Conservation (phyloP, 2,888 invertebrate genomes). For the Caenorhabditis sp. region DNA sequence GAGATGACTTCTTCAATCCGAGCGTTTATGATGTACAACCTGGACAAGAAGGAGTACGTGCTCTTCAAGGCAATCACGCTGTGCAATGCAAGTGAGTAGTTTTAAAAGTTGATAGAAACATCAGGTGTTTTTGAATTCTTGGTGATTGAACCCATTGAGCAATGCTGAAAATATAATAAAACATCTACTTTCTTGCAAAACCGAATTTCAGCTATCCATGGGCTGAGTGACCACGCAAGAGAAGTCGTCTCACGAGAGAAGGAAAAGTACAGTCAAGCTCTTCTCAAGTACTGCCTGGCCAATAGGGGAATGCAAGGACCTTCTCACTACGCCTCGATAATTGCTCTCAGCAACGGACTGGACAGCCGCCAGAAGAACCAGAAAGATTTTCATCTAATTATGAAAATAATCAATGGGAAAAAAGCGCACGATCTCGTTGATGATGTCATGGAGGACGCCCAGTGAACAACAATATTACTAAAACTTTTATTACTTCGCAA, state of each 20-base stretch:
- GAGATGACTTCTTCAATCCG: slow-evolving; percentile 20
- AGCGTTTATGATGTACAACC: slow-evolving; percentile 26
- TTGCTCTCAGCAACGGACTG: slow-evolving; percentile 53
- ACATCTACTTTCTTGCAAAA: too few species aligned
- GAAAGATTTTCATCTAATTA: slow-evolving; percentile 56
- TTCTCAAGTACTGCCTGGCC: slow-evolving; percentile 59
- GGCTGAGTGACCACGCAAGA: slow-evolving; percentile 47
- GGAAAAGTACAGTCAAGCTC: slow-evolving; percentile 53
- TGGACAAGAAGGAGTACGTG: slow-evolving; percentile 64
- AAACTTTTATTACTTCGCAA: too few species aligned
- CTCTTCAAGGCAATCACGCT: slow-evolving; percentile 64
- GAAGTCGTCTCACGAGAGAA: slow-evolving; percentile 47
- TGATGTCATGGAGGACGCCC: slow-evolving; percentile 49
- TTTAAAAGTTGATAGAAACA: background rate
- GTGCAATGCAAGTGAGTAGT: slow-evolving; percentile 64
- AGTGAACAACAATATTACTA: background rate
- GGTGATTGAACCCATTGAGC: too few species aligned
- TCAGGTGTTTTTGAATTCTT: background rate
- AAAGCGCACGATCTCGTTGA: slow-evolving; percentile 23
- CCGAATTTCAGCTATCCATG: slow-evolving; percentile 53
- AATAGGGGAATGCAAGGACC: slow-evolving; percentile 55
- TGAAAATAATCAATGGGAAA: slow-evolving; percentile 24
- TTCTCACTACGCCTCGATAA: slow-evolving; percentile 51
- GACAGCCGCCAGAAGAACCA: slow-evolving; percentile 49
- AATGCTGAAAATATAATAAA: too few species aligned